Evolutionary conservation across 2,113 vertebrate species (phyloP).

Genomic region (Gyps fulvus): DNA sequence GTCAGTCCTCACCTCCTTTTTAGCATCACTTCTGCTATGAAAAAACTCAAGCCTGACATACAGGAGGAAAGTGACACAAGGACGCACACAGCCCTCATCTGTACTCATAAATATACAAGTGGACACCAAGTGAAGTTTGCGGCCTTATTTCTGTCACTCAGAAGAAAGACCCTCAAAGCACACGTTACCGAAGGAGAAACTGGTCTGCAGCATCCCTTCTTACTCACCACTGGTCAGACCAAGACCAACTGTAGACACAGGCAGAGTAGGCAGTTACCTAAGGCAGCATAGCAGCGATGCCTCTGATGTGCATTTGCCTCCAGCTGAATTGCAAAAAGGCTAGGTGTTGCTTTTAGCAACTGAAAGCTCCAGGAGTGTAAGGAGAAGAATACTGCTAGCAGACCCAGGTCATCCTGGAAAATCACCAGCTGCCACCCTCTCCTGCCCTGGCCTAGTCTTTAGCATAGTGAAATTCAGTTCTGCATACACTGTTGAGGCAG

Average conservation of each 20-base stretch:
- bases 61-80: fast-evolving
- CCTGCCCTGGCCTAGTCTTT: neutral
- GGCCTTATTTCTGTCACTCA: neutral
- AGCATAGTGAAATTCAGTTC: neutral
- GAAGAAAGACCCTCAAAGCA: neutral
- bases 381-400: neutral
- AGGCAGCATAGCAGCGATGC: neutral
- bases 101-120: neutral
- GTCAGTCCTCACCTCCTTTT: neutral
- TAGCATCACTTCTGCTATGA: neutral
- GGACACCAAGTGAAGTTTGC: neutral
- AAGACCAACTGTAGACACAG: neutral
- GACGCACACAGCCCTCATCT: neutral
- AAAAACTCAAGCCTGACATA: neutral
- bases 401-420: neutral
- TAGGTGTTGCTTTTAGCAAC: neutral
- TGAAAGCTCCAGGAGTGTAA: neutral
- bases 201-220: neutral
- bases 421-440: neutral
- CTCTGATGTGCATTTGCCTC: neutral
- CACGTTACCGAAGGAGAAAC: neutral
- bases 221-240: neutral
- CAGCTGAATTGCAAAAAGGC: neutral
- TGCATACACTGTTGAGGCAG: neutral
- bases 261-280: neutral